A percentile compares a stretch with the other conserved stretches of the same genome.
Evolutionary conservation across 1,140 invertebrate genomes (phyloP).

Genomic region (Drosophila nannoptera): DNA sequence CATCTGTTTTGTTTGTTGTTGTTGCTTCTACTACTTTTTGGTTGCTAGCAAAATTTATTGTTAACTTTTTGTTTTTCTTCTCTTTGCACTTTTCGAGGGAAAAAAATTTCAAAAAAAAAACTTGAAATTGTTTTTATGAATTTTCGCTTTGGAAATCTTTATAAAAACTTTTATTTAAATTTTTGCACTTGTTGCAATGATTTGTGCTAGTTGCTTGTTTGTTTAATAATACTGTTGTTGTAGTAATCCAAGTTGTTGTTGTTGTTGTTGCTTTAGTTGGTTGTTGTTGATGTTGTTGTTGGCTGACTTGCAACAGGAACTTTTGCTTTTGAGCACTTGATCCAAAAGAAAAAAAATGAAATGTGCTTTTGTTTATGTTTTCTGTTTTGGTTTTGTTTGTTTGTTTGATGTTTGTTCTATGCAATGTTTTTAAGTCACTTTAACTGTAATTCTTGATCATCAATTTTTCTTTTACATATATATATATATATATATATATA

Average conservation of each 20-base stretch:
- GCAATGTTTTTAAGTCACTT: conserved; percentile 26
- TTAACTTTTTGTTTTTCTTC: conserved; percentile 26
- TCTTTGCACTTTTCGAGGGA: conserved; percentile 11
- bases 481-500: conserved; percentile 15
- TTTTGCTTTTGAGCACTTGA: conserved; percentile 70
- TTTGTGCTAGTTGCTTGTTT: conserved; percentile 49
- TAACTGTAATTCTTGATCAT: conserved; percentile 18
- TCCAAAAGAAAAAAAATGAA: conserved; percentile 42
- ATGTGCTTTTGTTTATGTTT: conserved; percentile 50
- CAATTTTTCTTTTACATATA: conserved; percentile 10
- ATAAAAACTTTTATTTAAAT: background rate
- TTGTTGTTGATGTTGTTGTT: conserved; percentile 50
- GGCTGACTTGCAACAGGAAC: conserved; percentile 64
- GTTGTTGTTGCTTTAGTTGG: conserved; percentile 32
- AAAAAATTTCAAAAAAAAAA: background rate
- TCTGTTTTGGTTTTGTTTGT: conserved; percentile 22
- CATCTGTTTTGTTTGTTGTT: conserved; percentile 42
- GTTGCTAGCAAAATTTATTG: conserved; percentile 62
- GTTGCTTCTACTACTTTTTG: conserved; percentile 47
- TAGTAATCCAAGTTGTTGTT: conserved; percentile 66
- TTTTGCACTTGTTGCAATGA: conserved; percentile 23
- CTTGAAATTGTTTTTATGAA: conserved; percentile 12
- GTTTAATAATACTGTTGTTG: conserved; percentile 59
- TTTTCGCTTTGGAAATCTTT: conserved; percentile 16
- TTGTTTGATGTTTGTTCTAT: conserved; percentile 22